phyloP scores from a whole-genome alignment of 2,113 vertebrate species.

The Rhinichthys klamathensis region DNA sequence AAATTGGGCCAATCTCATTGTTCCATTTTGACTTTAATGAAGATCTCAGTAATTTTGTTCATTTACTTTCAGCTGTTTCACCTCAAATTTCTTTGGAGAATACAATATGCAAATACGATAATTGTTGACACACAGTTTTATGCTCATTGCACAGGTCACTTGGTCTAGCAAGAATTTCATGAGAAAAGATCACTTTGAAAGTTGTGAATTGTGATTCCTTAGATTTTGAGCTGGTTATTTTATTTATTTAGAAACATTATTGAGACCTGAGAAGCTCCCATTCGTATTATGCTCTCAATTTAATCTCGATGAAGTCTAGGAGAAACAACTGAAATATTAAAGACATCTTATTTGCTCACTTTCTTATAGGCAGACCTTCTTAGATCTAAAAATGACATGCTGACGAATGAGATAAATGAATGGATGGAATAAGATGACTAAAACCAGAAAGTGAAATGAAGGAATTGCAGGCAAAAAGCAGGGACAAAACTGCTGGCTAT shows the following conservation, averaged over 20 bases:
- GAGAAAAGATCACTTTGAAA: neutral
- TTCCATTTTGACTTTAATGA: neutral
- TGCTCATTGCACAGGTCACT: neutral
- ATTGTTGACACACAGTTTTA: neutral
- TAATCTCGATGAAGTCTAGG: neutral
- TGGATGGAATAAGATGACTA: neutral
- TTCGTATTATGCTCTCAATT: neutral
- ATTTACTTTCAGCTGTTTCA: neutral
- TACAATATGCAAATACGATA: neutral
- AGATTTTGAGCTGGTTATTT: too few species aligned
- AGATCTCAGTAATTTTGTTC: neutral
- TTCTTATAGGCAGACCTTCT: neutral
- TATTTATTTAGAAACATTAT: neutral
- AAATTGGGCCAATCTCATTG: neutral
- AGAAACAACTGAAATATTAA: neutral
- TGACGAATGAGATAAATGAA: neutral
- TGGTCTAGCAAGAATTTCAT: neutral
- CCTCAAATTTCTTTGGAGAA: neutral
- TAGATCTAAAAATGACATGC: neutral
- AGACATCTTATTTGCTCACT: neutral
- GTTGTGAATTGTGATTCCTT: neutral
- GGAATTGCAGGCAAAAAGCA: neutral
- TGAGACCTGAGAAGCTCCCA: neutral
- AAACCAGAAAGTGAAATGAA: constrained; percentile 12
- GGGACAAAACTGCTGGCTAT: neutral